Percentiles rank a stretch among this genome's conserved stretches.
Evolutionary conservation across 2,113 vertebrate species (phyloP).

Genomic region (Damaliscus lunatus): DNA sequence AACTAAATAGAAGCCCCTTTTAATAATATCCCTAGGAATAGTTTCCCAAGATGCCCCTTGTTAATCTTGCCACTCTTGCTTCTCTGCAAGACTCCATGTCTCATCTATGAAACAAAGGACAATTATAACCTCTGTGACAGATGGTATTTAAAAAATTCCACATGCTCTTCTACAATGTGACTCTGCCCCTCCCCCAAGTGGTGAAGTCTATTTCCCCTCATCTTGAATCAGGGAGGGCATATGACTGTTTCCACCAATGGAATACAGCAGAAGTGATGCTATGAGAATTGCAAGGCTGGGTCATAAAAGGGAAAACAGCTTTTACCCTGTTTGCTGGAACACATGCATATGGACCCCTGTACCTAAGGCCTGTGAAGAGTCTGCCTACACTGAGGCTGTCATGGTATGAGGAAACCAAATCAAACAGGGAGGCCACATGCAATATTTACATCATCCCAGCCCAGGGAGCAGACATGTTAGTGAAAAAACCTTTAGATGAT

Average conservation of each 20-base stretch:
- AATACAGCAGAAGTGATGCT: background rate
- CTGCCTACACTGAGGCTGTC: background rate
- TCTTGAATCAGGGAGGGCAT: background rate
- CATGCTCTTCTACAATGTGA: constrained; percentile 14
- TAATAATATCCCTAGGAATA: background rate
- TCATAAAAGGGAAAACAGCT: constrained; percentile 2
- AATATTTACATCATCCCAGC: background rate
- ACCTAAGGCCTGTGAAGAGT: background rate
- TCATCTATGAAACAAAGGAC: constrained; percentile 17
- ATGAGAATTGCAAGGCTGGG: background rate
- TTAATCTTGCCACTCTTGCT: background rate
- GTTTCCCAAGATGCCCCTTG: constrained; percentile 3
- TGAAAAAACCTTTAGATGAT: background rate
- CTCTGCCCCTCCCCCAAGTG: background rate
- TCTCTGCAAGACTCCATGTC: background rate
- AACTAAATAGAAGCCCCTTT: background rate
- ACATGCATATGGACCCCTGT: background rate
- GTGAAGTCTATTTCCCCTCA: background rate
- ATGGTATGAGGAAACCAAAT: constrained; percentile 3
- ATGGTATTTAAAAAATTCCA: constrained; percentile 1
- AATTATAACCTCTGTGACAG: background rate
- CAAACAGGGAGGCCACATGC: background rate
- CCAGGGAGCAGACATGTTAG: background rate
- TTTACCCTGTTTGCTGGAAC: background rate
- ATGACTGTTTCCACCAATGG: background rate